Evolutionary conservation across 2,113 vertebrate species (phyloP), one percentile per base, ranked within the genome.

Genomic region (Paratilapia polleni): DNA sequence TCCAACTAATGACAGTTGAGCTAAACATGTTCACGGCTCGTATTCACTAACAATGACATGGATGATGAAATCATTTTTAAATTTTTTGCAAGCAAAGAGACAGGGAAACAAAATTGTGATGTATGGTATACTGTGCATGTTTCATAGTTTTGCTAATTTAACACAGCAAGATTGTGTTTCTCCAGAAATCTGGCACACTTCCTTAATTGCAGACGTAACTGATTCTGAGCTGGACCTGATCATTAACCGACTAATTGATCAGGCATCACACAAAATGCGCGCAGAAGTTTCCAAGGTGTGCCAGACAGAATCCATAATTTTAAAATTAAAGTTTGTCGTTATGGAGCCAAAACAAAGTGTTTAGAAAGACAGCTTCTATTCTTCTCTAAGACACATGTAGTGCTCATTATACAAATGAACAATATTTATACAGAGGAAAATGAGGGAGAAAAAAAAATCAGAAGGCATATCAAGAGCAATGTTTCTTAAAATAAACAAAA

Each of bases 1-100:
- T 91, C 74, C 68, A 89, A 82, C 89, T 93, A 91, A 89, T 73
- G 76, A 77, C 77, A 86, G 85, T 74, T 43, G 78, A 81, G 85
- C 75, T 74, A 22, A 80, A 89, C 59, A 91, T 80, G 81, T 78
- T 88, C 47, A 7, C 78, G 82, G 77, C 63, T 11, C 1, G 34
- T 81, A 57, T 70, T 86, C 77, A 49, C 63, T 61, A 61, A 87
- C 83, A 83, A 47, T 74, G 76, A 88, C 76, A 80, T 41, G 84
- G 36, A 87, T 91, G 88, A 92, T 87, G 89, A 92, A 92, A 92
- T 92, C 4, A 28, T 78, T 82, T 81, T 90, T 85, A 70, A 62
- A 24, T 59, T 80, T 84, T 76, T 74, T 47, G 61, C 66, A 78
- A 74, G 20, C 58, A 20, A 78, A 54, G 47, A 22, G n/a, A 76